Conservation (phyloP, 2,113 vertebrate genomes). For the Mus spicilegus region DNA sequence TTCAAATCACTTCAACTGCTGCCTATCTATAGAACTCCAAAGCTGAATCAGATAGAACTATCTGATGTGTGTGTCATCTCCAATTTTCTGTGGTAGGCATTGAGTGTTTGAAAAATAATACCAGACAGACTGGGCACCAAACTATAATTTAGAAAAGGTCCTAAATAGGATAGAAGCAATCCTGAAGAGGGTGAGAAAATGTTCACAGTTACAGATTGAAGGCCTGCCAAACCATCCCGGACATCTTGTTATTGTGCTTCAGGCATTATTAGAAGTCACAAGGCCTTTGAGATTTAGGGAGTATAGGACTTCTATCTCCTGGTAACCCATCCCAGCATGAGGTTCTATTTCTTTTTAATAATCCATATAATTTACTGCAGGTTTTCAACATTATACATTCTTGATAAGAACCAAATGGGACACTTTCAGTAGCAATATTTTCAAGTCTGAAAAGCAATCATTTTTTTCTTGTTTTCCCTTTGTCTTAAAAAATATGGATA, state of each 20-base stretch:
- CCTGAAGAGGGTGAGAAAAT: constrained; percentile 57
- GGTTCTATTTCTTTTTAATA: neutral
- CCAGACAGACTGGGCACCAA: constrained; percentile 44
- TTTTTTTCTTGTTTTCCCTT: neutral
- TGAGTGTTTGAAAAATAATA: constrained; percentile 69
- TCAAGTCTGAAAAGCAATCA: neutral
- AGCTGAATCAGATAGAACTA: constrained; percentile 46
- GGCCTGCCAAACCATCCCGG: neutral
- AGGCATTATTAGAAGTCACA: neutral
- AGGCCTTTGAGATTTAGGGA: neutral
- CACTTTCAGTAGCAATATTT: neutral
- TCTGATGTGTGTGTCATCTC: constrained; percentile 58
- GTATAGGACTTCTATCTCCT: neutral
- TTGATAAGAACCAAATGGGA: neutral
- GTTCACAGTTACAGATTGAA: constrained; percentile 26
- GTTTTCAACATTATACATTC: neutral
- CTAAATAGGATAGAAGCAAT: constrained; percentile 46
- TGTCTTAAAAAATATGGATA: neutral
- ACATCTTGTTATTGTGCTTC: constrained; percentile 37
- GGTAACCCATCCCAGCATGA: neutral
- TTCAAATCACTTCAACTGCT: constrained; percentile 70
- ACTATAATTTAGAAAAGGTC: constrained; percentile 67
- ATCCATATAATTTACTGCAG: neutral
- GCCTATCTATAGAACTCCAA: constrained; percentile 64
- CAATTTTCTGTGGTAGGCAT: constrained; percentile 61